Conservation (phyloP, 2,797 vertebrate species). For the Potorous gilbertii region DNA sequence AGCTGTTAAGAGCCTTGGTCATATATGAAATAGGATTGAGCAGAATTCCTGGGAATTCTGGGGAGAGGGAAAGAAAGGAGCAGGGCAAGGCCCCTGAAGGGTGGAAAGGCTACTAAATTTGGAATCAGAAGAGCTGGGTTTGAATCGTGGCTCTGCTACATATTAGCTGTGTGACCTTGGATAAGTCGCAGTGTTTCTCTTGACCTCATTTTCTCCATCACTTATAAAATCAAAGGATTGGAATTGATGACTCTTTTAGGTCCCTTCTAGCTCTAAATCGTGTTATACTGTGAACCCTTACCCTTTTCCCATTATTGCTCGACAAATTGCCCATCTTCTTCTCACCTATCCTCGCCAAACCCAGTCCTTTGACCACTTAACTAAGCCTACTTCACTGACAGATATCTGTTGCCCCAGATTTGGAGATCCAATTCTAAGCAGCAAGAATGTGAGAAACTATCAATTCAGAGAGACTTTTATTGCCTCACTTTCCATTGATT, state of each 20-base stretch:
- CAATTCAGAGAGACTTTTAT: not conserved
- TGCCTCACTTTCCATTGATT: not conserved
- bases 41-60: not conserved
- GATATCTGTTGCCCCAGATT: not conserved
- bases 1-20: not conserved
- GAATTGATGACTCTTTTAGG: not conserved
- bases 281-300: not conserved
- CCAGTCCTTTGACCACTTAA: not conserved
- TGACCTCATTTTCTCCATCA: not conserved
- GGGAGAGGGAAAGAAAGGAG: not conserved
- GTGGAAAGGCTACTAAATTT: not conserved
- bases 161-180: not conserved
- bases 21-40: not conserved
- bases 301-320: not conserved
- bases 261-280: not conserved
- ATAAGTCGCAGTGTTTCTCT: not conserved
- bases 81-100: not conserved
- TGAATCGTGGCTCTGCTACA: not conserved
- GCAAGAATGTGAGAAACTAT: not conserved
- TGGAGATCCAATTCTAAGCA: not conserved
- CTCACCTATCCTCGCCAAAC: not conserved
- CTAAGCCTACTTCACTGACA: not conserved
- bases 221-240: not conserved
- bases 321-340: not conserved
- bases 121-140: not conserved